Base-by-base conservation (phyloP, 2,888 invertebrate species). In the Amitus sp. region DNA sequence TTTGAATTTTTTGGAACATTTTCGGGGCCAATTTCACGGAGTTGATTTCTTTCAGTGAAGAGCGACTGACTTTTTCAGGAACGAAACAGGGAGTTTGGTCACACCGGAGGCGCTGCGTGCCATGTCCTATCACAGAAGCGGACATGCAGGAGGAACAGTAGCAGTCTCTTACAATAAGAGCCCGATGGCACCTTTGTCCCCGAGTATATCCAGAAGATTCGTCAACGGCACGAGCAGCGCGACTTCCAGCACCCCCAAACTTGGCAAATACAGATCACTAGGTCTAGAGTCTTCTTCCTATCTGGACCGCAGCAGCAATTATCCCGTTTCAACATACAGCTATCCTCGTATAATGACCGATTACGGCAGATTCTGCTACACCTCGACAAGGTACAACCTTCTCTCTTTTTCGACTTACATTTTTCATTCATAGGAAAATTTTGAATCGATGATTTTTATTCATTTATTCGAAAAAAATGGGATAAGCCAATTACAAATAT, bases 121-220 rank as follows among this genome's bases (percentile, higher is more conserved):
- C 67, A 81, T 81, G 81, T 74, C 80, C 68, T 79, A 75, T 65
- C 75, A 77, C 68, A 75, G 77, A 62, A 74, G 78, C 51, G 76
- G 73, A 56, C 76, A 76, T 68, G 68, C 77, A 55, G 80, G 79
- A 58, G 80, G 79, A 61, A 74, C 79, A 68, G 79, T 81, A 50
- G 78, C 80, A 66, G 76, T 80, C 10, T 70, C 72, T 23, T 80
- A 75, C 67, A 78, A 74, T 62, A 70, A 73, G 49, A 78, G 70
- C 50, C 68, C 77, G 54, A 80, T 81, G 79, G 73, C 78, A 47
- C 74, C 80, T 13, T 68, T 78, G 27, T 79, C 79, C 55, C 79
- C 80, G 13, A 76, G 65, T 60, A 56, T 65, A 4, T 42, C 62
- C 7, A 73, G 77, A 37, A 73, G 79, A 55, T 77, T 71, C 51